Evolutionary conservation across 2,113 vertebrate species (phyloP).

Genomic region (Bostrychus sinensis): DNA sequence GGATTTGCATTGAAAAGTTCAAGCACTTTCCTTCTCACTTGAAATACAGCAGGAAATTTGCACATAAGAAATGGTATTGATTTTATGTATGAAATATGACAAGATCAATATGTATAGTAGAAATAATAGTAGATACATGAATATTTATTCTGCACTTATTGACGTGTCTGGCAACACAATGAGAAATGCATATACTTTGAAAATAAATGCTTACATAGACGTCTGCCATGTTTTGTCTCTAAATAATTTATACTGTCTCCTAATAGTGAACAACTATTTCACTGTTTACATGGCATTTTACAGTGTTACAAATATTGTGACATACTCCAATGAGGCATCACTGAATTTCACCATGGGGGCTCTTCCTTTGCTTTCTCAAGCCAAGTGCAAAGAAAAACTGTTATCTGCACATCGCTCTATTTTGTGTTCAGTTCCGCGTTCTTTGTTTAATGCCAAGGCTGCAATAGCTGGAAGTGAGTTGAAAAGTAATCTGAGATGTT

Average conservation of each 20-base stretch:
- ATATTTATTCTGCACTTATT: constrained; percentile 2
- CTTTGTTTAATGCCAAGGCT: constrained; percentile 61
- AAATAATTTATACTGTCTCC: neutral
- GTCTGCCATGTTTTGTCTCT: neutral
- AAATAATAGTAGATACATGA: constrained; percentile 1
- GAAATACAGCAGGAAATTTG: constrained; percentile 32
- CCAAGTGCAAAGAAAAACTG: constrained; percentile 44
- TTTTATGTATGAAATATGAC: constrained; percentile 1
- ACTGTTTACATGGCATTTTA: neutral
- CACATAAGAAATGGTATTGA: constrained; percentile 28
- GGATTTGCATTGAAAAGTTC: constrained; percentile 37
- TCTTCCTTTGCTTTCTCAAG: constrained; percentile 45
- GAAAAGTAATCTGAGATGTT: constrained; percentile 81
- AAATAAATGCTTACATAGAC: neutral
- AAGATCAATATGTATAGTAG: constrained; percentile 13
- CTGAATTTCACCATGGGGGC: constrained; percentile 51
- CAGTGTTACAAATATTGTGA: constrained; percentile 56
- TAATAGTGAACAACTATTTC: neutral
- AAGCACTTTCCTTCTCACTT: constrained; percentile 21
- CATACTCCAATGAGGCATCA: constrained; percentile 42
- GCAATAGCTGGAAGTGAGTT: constrained; percentile 63
- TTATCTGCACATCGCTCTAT: constrained; percentile 40
- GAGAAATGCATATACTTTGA: neutral
- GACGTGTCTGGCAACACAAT: neutral
- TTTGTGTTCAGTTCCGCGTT: constrained; percentile 40